Evolutionary conservation across 2,797 vertebrate species (phyloP).

Genomic region (Vultur gryphus): DNA sequence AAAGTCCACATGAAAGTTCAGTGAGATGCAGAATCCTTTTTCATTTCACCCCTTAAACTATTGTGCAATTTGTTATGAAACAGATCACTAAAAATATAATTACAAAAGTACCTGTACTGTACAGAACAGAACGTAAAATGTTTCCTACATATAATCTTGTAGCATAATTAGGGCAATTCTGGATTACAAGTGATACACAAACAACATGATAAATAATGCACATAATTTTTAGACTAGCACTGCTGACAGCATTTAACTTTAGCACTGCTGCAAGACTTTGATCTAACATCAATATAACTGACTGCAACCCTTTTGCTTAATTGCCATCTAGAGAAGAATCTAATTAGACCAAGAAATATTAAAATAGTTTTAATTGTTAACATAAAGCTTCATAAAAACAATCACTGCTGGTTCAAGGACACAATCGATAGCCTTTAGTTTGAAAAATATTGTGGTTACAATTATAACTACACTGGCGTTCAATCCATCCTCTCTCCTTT

Average conservation of each 20-base stretch:
- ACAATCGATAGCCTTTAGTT: conserved; percentile 29
- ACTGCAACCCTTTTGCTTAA: conserved; percentile 25
- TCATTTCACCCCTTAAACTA: neutral
- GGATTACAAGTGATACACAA: neutral
- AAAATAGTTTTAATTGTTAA: conserved; percentile 22
- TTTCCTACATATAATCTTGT: neutral
- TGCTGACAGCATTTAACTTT: conserved; percentile 20
- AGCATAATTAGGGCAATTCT: neutral
- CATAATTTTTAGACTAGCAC: neutral
- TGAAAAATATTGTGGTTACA: conserved; percentile 51
- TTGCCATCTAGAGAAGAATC: conserved; percentile 18
- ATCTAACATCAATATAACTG: conserved; percentile 42
- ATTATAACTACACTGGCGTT: conserved; percentile 29
- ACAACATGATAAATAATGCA: neutral
- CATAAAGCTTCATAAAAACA: conserved; percentile 47
- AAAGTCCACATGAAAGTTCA: neutral
- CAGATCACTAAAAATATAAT: neutral
- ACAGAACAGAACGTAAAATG: neutral
- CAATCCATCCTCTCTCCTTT: conserved; percentile 42
- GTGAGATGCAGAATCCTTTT: neutral
- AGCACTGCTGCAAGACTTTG: neutral
- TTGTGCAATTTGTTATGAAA: neutral
- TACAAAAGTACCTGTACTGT: neutral
- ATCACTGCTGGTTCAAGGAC: conserved; percentile 28
- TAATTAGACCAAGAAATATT: conserved; percentile 58